These are phyloP conservation scores for Argya squamiceps DNA, from an alignment of 2,797 vertebrate species.

Conservation along the genomic window DNA sequence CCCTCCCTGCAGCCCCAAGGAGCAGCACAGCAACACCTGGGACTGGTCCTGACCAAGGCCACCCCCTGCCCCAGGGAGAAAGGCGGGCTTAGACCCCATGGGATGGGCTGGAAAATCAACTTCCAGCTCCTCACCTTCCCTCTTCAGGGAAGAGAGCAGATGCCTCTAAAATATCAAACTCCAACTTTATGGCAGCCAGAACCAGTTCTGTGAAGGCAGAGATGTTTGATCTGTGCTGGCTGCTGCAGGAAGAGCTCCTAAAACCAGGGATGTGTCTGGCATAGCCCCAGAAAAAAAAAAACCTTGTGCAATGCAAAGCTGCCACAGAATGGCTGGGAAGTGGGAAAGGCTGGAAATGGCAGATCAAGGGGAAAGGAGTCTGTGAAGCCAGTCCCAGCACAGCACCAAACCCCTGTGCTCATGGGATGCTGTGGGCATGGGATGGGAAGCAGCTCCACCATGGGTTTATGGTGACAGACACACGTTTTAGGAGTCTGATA, in stretches of 20 bases:
- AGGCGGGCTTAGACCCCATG: fast-evolving
- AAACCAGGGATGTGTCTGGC: not conserved
- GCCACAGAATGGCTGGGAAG: not conserved
- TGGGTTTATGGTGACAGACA: not conserved
- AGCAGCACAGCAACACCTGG: not conserved
- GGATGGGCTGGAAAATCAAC: not conserved
- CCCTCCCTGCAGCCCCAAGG: fast-evolving
- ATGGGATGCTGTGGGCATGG: not conserved
- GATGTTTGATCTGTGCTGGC: fast-evolving
- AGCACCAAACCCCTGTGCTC: not conserved
- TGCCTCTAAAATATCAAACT: not conserved
- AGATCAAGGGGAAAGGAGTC: not conserved
- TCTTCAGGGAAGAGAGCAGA: not conserved
- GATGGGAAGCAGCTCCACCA: not conserved
- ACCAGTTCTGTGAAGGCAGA: not conserved
- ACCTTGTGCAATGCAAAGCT: not conserved
- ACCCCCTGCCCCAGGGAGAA: not conserved
- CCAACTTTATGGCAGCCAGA: not conserved
- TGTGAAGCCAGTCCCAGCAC: fast-evolving
- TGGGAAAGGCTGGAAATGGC: not conserved
- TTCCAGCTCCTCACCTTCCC: not conserved
- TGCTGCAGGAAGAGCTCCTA: not conserved
- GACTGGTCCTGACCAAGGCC: not conserved
- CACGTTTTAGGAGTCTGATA: not conserved
- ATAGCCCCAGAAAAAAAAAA: not conserved